These are phyloP conservation scores for Scortum barcoo DNA, from an alignment of 2,113 vertebrate genomes.

Conservation along the genomic window DNA sequence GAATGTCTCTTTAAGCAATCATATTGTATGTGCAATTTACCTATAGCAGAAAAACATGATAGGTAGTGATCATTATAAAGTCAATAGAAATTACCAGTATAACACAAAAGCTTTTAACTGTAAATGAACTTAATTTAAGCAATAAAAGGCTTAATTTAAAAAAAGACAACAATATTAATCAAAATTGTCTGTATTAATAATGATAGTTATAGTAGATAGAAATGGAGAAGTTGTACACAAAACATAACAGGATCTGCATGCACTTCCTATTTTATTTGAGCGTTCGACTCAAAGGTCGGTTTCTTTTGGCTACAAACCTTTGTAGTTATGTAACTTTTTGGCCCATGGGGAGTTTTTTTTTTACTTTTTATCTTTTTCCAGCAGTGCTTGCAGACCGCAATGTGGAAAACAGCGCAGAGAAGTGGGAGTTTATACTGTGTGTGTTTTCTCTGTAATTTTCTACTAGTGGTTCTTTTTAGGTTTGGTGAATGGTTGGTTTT, in stretches of 20 bases:
- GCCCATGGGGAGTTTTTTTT: not conserved
- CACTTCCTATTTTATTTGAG: conserved; percentile 28
- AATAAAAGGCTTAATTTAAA: not conserved
- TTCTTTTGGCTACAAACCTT: conserved; percentile 8
- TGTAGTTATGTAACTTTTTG: conserved; percentile 62
- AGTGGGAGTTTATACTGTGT: conserved; percentile 26
- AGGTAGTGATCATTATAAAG: not conserved
- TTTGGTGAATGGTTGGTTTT: conserved; percentile 3
- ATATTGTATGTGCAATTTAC: too few relatives aligned
- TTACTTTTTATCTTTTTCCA: conserved; percentile 49
- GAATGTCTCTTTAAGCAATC: too few relatives aligned
- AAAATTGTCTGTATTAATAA: not conserved
- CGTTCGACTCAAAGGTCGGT: not conserved
- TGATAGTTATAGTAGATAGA: not conserved
- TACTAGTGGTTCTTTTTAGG: not conserved
- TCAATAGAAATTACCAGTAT: too few relatives aligned
- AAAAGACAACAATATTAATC: not conserved
- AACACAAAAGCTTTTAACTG: not conserved
- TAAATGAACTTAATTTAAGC: not conserved
- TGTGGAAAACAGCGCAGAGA: conserved; percentile 6
- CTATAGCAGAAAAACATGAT: too few relatives aligned
- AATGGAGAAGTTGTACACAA: not conserved
- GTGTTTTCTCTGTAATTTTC: conserved; percentile 20
- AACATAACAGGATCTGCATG: not conserved
- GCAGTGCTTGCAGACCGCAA: conserved; percentile 7